Percentiles rank a stretch among this genome's conserved stretches.
Evolutionary conservation across 92 coral and sea anemone genomes (phyloP).

Genomic region (Paramuricea clavata): DNA sequence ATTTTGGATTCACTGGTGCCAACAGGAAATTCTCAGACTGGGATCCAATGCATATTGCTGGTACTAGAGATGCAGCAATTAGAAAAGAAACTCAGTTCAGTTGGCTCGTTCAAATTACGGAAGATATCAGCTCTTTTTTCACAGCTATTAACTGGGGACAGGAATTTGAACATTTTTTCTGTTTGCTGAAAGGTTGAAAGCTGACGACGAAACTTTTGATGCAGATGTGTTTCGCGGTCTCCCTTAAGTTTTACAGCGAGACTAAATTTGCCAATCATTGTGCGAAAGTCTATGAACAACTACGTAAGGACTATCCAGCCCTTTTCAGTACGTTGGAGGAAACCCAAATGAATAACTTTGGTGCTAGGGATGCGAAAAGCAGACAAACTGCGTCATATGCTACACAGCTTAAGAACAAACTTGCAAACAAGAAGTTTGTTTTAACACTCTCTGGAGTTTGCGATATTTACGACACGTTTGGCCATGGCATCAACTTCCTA

Average conservation of each 20-base stretch:
- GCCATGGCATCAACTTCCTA: constrained; percentile 2
- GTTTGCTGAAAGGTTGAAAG: neutral
- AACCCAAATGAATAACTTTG: neutral
- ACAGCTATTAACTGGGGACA: constrained; percentile 13
- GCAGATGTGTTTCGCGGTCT: neutral
- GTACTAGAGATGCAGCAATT: constrained; percentile 19
- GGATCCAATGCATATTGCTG: constrained; percentile 17
- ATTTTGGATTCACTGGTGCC: constrained; percentile 17
- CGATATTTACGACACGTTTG: neutral
- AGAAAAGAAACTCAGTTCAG: constrained; percentile 15
- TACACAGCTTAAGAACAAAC: no score
- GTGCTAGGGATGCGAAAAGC: neutral
- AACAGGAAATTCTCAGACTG: constrained; percentile 19
- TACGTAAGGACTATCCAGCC: constrained; percentile 4
- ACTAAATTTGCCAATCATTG: constrained; percentile 1
- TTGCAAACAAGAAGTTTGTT: constrained; percentile 4
- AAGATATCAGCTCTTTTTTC: constrained; percentile 1
- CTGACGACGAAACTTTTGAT: no score
- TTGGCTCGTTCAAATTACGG: neutral
- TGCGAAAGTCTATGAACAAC: constrained; percentile 2
- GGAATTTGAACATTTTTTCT: constrained; percentile 11
- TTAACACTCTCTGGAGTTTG: neutral
- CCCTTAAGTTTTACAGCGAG: neutral
- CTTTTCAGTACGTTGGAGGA: constrained; percentile 2
- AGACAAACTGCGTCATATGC: no score